phyloP scores from a whole-genome alignment of 2,797 vertebrate genomes.

The Tragopan temminckii region DNA sequence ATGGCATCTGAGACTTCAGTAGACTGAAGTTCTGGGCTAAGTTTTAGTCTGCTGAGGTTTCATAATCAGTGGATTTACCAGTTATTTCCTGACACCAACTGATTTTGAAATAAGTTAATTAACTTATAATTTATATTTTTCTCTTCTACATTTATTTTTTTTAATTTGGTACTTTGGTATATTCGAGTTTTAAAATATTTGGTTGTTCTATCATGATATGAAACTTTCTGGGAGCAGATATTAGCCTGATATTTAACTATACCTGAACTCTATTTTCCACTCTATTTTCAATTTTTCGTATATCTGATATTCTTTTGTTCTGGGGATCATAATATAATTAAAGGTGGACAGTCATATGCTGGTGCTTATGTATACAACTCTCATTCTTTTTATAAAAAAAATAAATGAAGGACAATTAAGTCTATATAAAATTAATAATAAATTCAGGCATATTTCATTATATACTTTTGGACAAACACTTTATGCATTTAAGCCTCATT shows the following conservation, averaged over 20 bases:
- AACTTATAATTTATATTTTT: neutral
- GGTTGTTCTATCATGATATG: neutral
- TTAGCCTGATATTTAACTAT: neutral
- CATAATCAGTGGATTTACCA: neutral
- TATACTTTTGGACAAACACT: neutral
- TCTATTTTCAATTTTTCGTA: too few species aligned
- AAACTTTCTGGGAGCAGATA: neutral
- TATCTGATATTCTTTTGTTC: neutral
- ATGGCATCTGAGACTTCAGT: neutral
- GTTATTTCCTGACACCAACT: neutral
- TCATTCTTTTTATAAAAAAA: neutral
- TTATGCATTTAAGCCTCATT: neutral
- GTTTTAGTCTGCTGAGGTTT: neutral
- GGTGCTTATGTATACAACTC: neutral
- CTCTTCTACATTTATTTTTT: neutral
- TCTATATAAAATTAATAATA: neutral
- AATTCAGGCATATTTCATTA: neutral
- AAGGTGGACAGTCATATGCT: neutral
- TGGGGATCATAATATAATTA: neutral
- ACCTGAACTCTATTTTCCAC: neutral
- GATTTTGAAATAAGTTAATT: neutral
- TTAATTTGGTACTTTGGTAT: neutral
- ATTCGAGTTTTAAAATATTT: neutral
- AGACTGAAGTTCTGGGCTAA: neutral
- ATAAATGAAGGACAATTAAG: fast-evolving